These are phyloP conservation scores for Myotis findleyi DNA, from an alignment of 2,797 vertebrate genomes.

Conservation along the genomic window DNA sequence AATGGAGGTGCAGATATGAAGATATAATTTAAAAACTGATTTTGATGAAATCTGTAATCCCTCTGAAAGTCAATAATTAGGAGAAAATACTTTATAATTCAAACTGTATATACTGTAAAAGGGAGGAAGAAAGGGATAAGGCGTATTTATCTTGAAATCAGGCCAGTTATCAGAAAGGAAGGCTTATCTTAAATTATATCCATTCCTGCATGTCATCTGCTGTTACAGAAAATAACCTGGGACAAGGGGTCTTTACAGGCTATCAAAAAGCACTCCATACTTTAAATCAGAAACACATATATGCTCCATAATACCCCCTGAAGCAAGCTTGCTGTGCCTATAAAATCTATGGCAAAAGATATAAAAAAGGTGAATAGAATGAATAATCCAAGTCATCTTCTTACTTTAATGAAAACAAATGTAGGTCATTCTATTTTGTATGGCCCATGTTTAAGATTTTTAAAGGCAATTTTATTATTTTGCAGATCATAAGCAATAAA, in stretches of 20 bases:
- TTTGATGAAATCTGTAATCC: slow-evolving; percentile 14
- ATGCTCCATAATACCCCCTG: accelerated
- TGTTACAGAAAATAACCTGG: not conserved
- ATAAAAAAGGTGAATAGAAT: slow-evolving; percentile 42
- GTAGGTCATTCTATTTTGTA: slow-evolving; percentile 10
- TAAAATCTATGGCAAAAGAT: not conserved
- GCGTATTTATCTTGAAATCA: not conserved
- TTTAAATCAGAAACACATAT: not conserved
- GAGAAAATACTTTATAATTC: not conserved
- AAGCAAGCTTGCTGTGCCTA: not conserved
- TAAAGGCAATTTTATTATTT: not conserved
- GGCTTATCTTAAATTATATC: not conserved
- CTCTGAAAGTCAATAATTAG: not conserved
- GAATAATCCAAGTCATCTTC: not conserved
- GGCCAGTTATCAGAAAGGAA: not conserved
- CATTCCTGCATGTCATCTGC: accelerated
- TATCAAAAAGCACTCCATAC: not conserved
- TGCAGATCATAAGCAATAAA: slow-evolving; percentile 1
- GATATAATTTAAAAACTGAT: not conserved
- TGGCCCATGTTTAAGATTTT: not conserved
- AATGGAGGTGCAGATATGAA: not conserved
- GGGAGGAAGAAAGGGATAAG: not conserved
- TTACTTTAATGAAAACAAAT: slow-evolving; percentile 40
- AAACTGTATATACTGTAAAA: not conserved
- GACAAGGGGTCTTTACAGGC: not conserved